Conservation (phyloP, 2,888 invertebrate genomes). For the Calliphora vomitoria region DNA sequence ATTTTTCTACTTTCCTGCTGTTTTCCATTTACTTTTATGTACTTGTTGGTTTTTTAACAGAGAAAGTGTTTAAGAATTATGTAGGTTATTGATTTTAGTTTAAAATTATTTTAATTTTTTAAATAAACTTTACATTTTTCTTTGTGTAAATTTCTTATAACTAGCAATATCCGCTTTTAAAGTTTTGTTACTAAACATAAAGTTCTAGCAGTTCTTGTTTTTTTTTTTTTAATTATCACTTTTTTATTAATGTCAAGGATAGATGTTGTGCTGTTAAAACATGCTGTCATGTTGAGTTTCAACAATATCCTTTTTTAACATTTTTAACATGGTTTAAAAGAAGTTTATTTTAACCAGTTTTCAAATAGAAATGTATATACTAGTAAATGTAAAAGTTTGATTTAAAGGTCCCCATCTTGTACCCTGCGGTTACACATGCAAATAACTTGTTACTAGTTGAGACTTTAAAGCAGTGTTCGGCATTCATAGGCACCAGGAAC, state of each 20-base stretch:
- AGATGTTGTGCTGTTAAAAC: not conserved
- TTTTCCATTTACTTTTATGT: not conserved
- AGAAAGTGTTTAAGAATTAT: not conserved
- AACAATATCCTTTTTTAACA: too few species aligned
- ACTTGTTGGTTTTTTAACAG: not conserved
- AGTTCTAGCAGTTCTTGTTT: not conserved
- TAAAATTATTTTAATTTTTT: too few species aligned
- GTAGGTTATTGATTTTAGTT: slow-evolving; percentile 11
- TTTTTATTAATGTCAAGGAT: slow-evolving; percentile 10
- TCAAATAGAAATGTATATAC: too few species aligned
- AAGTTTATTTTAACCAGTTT: too few species aligned
- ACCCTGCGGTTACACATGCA: too few species aligned
- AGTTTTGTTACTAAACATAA: not conserved
- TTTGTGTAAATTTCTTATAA: not conserved
- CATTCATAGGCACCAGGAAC: too few species aligned
- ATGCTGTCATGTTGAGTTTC: not conserved
- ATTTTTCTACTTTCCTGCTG: not conserved
- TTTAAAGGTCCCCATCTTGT: too few species aligned
- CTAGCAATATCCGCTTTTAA: not conserved
- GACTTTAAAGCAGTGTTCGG: too few species aligned
- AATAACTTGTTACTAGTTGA: too few species aligned
- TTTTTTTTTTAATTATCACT: slow-evolving; percentile 7
- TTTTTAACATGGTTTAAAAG: too few species aligned
- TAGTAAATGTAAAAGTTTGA: too few species aligned
- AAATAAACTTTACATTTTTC: not conserved